Evolutionary conservation across 2,888 invertebrate species (phyloP).

Genomic region (Altica lythri): DNA sequence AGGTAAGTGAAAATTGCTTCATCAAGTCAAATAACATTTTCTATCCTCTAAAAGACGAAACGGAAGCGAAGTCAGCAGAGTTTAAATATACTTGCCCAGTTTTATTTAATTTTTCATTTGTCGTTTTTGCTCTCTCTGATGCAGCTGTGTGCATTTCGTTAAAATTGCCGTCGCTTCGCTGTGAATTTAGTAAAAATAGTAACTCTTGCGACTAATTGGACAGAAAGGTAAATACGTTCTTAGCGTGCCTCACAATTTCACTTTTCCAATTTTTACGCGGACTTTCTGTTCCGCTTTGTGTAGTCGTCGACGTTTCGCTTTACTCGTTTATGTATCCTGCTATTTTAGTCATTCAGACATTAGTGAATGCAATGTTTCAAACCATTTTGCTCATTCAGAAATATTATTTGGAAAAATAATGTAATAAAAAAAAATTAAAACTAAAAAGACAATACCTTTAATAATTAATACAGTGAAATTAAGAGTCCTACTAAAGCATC

Average conservation of each 20-base stretch:
- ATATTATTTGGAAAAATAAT: too few relatives aligned
- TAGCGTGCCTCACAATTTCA: slow-evolving; percentile 19
- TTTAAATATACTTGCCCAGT: slow-evolving; percentile 14
- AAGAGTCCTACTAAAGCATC: too few relatives aligned
- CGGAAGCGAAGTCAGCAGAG: slow-evolving; percentile 13
- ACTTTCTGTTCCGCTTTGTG: slow-evolving; percentile 11
- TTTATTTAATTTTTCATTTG: slow-evolving; percentile 24
- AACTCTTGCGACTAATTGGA: slow-evolving; percentile 34
- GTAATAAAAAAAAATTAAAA: too few relatives aligned
- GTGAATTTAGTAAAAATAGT: slow-evolving; percentile 38
- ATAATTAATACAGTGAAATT: too few relatives aligned
- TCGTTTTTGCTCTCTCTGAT: slow-evolving; percentile 14
- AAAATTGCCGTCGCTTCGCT: slow-evolving; percentile 19
- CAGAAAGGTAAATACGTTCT: slow-evolving; percentile 32
- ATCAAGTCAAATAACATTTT: slow-evolving; percentile 7
- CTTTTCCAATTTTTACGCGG: slow-evolving; percentile 24
- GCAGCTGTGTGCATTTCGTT: slow-evolving; percentile 40
- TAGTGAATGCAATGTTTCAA: too few relatives aligned
- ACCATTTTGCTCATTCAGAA: too few relatives aligned
- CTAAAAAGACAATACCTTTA: too few relatives aligned
- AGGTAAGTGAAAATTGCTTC: slow-evolving; percentile 15
- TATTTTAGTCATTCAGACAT: slow-evolving; percentile 16
- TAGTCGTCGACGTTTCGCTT: slow-evolving; percentile 21
- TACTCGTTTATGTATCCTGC: slow-evolving; percentile 26
- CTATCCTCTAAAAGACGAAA: slow-evolving; percentile 5